Conservation (phyloP, 2,888 invertebrate genomes). For the Euzetes globulus region DNA sequence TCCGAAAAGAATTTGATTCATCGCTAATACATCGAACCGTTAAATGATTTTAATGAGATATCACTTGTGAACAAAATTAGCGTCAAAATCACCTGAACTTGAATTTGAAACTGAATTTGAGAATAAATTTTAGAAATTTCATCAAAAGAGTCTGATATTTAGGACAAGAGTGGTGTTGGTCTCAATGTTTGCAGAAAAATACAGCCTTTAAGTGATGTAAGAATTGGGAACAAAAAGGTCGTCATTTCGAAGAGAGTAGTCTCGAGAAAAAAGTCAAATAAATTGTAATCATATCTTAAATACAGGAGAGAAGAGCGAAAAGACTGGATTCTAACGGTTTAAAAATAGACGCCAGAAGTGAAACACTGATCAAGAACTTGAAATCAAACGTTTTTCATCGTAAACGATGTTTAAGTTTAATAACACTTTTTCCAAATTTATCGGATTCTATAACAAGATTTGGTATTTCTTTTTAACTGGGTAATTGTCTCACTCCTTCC, state of each 20-base stretch:
- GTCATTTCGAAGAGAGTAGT: constrained; percentile 15
- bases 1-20: no score
- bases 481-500: background rate
- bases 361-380: constrained; percentile 25
- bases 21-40: no score
- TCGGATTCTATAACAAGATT: no score
- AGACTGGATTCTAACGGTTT: constrained; percentile 21
- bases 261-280: constrained; percentile 11
- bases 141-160: constrained; percentile 15
- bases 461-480: no score
- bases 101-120: constrained; percentile 22
- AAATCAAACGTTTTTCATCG: background rate
- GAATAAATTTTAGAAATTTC: background rate
- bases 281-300: constrained; percentile 25
- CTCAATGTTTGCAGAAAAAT: constrained; percentile 15
- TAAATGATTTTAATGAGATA: background rate
- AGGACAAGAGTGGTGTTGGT: constrained; percentile 20
- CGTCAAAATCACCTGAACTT: constrained; percentile 12
- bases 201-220: constrained; percentile 27
- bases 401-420: constrained; percentile 9
- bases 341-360: background rate
- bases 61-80: background rate
- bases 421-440: constrained; percentile 13
- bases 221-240: constrained; percentile 28
- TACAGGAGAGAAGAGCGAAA: background rate